These are phyloP conservation scores for Arge pagana DNA, from an alignment of 2,888 invertebrate species.

Conservation along the genomic window DNA sequence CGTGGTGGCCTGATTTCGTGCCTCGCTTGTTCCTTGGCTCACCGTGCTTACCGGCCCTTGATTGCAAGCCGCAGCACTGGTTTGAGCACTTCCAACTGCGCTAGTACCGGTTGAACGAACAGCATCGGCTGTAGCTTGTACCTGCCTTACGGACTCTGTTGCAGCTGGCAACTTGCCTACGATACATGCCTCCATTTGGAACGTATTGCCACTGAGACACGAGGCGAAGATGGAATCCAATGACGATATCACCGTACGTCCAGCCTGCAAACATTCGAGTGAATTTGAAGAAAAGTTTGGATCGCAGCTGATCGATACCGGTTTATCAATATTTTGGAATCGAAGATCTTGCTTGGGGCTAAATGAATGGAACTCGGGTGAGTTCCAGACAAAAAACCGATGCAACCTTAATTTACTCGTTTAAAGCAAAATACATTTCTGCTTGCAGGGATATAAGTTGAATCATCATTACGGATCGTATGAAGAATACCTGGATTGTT, in stretches of 20 bases:
- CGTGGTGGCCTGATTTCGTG: slow-evolving; percentile 5
- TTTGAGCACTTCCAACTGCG: neutral
- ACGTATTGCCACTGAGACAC: slow-evolving; percentile 19
- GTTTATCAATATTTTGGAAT: too few species aligned
- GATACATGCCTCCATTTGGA: slow-evolving; percentile 27
- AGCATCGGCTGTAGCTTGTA: neutral
- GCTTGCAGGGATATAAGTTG: neutral
- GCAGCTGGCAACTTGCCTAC: slow-evolving; percentile 25
- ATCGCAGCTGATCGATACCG: too few species aligned
- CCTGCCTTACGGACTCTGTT: slow-evolving; percentile 18
- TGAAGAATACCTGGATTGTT: slow-evolving; percentile 22
- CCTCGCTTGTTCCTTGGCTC: slow-evolving; percentile 11
- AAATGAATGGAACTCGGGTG: too few species aligned
- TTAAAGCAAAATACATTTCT: too few species aligned
- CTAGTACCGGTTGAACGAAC: neutral
- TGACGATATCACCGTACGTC: slow-evolving; percentile 32
- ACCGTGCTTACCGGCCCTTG: slow-evolving; percentile 3
- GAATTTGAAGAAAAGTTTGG: too few species aligned
- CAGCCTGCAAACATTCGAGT: slow-evolving; percentile 33
- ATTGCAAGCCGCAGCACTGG: slow-evolving; percentile 1
- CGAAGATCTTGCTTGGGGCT: too few species aligned
- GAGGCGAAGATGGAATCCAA: slow-evolving; percentile 22
- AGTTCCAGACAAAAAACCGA: too few species aligned
- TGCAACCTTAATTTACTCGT: too few species aligned
- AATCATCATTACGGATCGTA: neutral